Percentiles rank a stretch among this genome's conserved stretches.
Evolutionary conservation across 37 sponge, comb jelly and placozoan species (phyloP).

Genomic region (Halichondria panicea): DNA sequence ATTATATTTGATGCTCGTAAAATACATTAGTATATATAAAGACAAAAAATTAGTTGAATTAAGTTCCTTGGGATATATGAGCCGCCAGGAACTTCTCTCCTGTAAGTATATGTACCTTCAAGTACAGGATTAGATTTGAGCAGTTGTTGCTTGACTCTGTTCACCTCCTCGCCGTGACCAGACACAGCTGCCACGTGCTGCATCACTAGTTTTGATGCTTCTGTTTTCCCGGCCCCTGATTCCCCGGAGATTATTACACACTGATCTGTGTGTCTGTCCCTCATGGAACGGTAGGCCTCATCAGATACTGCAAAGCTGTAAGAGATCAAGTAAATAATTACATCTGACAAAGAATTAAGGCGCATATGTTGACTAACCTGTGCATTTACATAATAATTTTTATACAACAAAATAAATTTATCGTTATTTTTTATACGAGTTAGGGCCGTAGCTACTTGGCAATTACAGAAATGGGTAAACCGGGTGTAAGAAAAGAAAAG

Average conservation of each 20-base stretch:
- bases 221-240: conserved; percentile 93
- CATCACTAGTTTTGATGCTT: conserved; percentile 90
- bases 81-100: too few species aligned
- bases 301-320: conserved; percentile 81
- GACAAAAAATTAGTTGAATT: too few species aligned
- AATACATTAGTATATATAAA: too few species aligned
- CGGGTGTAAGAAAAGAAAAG: too few species aligned
- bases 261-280: conserved; percentile 70
- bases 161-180: conserved; percentile 77
- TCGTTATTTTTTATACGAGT: too few species aligned
- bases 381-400: background rate
- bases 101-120: too few species aligned
- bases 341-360: background rate
- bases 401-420: background rate
- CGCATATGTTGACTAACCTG: background rate
- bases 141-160: conserved; percentile 79
- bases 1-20: too few species aligned
- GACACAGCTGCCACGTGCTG: conserved; percentile 85
- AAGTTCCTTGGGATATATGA: too few species aligned
- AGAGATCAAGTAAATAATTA: background rate
- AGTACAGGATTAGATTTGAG: conserved; percentile 87
- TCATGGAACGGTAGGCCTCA: conserved; percentile 81
- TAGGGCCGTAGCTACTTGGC: too few species aligned
- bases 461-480: too few species aligned
- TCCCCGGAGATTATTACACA: conserved; percentile 92